Evolutionary conservation across 2,888 invertebrate genomes (phyloP), one percentile per base, ranked within the genome.

Genomic region (Platycnemis pennipes): DNA sequence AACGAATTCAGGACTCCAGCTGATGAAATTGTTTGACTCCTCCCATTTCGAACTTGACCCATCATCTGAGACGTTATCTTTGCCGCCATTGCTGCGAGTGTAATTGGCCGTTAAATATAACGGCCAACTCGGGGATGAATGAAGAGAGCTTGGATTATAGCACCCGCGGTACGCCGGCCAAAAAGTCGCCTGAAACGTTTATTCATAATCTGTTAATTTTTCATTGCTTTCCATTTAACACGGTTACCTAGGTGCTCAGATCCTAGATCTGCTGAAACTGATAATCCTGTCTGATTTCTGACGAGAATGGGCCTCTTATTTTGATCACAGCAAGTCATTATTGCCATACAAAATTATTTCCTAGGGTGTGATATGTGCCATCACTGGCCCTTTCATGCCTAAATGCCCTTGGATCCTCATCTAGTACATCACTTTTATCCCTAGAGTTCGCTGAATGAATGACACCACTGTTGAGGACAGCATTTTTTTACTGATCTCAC

Each of bases 1-100:
- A 77, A 37, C 77, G 37, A 77, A 77, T 77, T 11, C 13, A 77
- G 37, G 37, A 13, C 31, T 77, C 11, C 31, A 11, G n/a, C 77
- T 37, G 22, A 31, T 26, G 77, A 77, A 37, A 37, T 77, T 77
- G 37, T 77, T 37, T 37, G 31, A 37, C 77, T 77, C n/a, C 63
- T 37, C 77, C 37, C 16, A 37, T 37, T 77, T 77, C 77, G 77
- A 77, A 77, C 77, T 77, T 77, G 77, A 77, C 77, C 77, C 77
- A 77, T 77, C 69, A n/a, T 77, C 31, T 16, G 37, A 37, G 77
- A 37, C 77, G 77, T 77, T 77, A 77, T 77, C 77, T 77, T 77
- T 77, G 37, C 31, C 37, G 8, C 37, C 77, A 77, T 77, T 77
- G 77, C 77, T 77, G 13, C 31, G 77, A 77, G 77, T 37, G 16